Evolutionary conservation across 2,888 invertebrate genomes (phyloP), one percentile per base, ranked within the genome.

Genomic region (Amphimallon solstitiale): DNA sequence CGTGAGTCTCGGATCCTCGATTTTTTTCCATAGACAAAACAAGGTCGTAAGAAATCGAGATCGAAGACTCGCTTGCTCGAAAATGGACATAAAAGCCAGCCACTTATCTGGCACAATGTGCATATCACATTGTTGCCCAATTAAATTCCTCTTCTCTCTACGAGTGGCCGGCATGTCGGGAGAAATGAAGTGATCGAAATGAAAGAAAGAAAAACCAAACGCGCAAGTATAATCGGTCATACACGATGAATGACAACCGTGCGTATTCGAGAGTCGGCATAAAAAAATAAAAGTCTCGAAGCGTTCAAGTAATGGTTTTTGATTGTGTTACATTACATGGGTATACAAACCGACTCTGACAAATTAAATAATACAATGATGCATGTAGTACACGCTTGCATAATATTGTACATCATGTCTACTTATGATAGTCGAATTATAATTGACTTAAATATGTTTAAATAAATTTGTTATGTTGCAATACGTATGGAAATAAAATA

Each of bases 31-130:
- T 43, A 59, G 37, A 51, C 65, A 38, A 65, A 68, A 68, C 65
- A 68, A 68, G 68, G 68, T 65, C 68, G 65, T 38, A 14, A 64
- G 52, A 66, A 68, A 68, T 63, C 66, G 60, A 64, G 63, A 68
- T 65, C 64, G 54, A 60, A 68, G 66, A 60, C 63, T 59, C 29
- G 43, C 56, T 38, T 54, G 54, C 38, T 59, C 56, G 43, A 43
- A 59, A 43, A 59, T 59, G 56, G 56, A 43, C 34, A 43, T 43
- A 59, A 59, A 43, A 59, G 43, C 21, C 19, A 4, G 34, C 45
- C 10, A 23, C 43, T 59, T 59, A 59, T 34, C 45, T 43, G 56
- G 56, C 56, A 59, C 56, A 59, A 29, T 43, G 45, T 29, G 43
- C 56, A 29, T 59, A 59, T 17, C n/a, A 17, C 54, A 38, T 37